These are phyloP conservation scores for Acanthosepion lycidas DNA, from an alignment of 2,888 invertebrate species.

Conservation along the genomic window DNA sequence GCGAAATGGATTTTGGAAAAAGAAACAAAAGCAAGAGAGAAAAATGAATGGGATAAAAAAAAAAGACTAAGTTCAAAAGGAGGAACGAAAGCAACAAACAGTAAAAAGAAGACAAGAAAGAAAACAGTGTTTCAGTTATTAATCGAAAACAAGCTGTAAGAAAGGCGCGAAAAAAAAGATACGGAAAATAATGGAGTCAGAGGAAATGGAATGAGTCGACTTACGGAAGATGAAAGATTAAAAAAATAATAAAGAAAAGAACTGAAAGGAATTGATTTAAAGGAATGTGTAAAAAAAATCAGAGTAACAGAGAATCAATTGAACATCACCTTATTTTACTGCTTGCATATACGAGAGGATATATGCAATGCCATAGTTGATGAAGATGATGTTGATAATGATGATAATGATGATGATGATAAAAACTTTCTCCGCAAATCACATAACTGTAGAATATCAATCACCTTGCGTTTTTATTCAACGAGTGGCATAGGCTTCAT, in stretches of 20 bases:
- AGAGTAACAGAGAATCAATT: neutral
- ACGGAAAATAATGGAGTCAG: neutral
- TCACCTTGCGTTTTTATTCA: too few species aligned
- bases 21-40: too few species aligned
- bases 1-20: too few species aligned
- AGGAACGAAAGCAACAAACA: neutral
- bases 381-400: too few species aligned
- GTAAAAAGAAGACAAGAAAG: neutral
- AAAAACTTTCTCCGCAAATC: too few species aligned
- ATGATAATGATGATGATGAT: too few species aligned
- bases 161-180: neutral
- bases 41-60: too few species aligned
- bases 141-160: neutral
- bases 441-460: too few species aligned
- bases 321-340: neutral
- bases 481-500: too few species aligned
- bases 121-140: neutral
- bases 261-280: neutral
- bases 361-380: too few species aligned
- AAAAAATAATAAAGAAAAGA: neutral
- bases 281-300: neutral
- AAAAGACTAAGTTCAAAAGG: neutral
- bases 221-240: neutral
- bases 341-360: neutral
- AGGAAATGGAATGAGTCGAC: neutral